These are phyloP conservation scores for Drosophila pruinosa DNA, from an alignment of 1,140 invertebrate species.

Conservation along the genomic window DNA sequence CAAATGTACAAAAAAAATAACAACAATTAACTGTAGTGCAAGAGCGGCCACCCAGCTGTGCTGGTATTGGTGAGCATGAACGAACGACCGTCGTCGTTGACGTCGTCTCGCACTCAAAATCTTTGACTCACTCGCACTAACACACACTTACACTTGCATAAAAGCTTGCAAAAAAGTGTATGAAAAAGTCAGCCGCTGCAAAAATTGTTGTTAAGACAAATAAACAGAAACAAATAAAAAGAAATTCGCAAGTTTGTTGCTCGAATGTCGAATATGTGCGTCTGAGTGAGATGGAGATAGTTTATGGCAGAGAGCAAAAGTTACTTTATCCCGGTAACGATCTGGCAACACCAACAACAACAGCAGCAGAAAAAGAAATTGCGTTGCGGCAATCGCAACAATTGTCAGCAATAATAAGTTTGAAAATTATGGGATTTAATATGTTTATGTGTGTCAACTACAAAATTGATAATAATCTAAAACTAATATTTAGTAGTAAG, in stretches of 20 bases:
- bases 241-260: constrained; percentile 61
- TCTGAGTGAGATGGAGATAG: neutral
- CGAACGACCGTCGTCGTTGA: constrained; percentile 14
- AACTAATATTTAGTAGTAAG: neutral
- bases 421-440: constrained; percentile 17
- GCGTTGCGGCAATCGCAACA: constrained; percentile 62
- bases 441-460: neutral
- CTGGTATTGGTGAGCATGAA: constrained; percentile 43
- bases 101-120: constrained; percentile 32
- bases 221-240: constrained; percentile 54
- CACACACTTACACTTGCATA: neutral
- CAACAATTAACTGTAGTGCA: constrained; percentile 40
- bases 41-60: constrained; percentile 27
- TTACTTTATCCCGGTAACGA: constrained; percentile 57
- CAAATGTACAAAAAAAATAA: constrained; percentile 49
- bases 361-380: constrained; percentile 67
- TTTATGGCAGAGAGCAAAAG: constrained; percentile 36
- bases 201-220: constrained; percentile 54
- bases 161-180: constrained; percentile 58
- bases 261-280: constrained; percentile 6
- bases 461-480: neutral
- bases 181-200: constrained; percentile 32
- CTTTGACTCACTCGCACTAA: constrained; percentile 55
- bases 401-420: constrained; percentile 32
- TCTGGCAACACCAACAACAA: constrained; percentile 76